Base-by-base conservation (phyloP, 2,113 vertebrate genomes). In the Alethe castanea region DNA sequence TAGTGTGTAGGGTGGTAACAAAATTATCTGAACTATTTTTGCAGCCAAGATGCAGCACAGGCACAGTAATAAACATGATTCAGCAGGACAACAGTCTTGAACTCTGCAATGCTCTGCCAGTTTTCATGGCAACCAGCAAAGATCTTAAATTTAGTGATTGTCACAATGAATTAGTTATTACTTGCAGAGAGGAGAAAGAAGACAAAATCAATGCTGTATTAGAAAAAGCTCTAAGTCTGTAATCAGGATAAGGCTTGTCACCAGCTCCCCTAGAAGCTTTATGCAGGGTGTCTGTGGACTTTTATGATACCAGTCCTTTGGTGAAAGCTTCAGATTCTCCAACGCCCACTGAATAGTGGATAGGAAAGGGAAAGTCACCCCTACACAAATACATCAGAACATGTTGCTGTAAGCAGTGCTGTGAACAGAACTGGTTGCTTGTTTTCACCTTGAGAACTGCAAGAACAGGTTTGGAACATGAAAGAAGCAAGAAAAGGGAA, bases 91-190 rank as follows among this genome's bases (percentile, higher is more conserved):
- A 60, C 14, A 24, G 87, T 9, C 73, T 72, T 87, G 93, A 84
- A 91, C 92, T 59, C 81, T 35, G 84, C 70, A 53, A 60, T 1
- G 42, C 81, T 73, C 79, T 44, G 81, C 16, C 12, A 35, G 94
- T 88, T 89, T 93, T 91, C 94, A 91, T 88, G 90, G 93, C 85
- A 96, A 94, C 36, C 0, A 94, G 85, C 62, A 77, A 85, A 91
- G 81, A 88, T 73, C 83, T 83, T 56, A 72, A 70, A 85, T 76
- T 50, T 77, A 96, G 81, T 0, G 5, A 77, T 0, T 91, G 79
- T 82, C 82, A 91, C 52, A 65, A 66, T 1, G 16, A 80, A 91
- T 92, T 85, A 79, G 65, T 57, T 92, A 3, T 26, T 61, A 76
- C 88, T 84, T 29, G 44, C 52, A 81, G 38, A 57, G 36, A 53